Conservation (phyloP, 2,113 vertebrate species). For the Zosterops lateralis region DNA sequence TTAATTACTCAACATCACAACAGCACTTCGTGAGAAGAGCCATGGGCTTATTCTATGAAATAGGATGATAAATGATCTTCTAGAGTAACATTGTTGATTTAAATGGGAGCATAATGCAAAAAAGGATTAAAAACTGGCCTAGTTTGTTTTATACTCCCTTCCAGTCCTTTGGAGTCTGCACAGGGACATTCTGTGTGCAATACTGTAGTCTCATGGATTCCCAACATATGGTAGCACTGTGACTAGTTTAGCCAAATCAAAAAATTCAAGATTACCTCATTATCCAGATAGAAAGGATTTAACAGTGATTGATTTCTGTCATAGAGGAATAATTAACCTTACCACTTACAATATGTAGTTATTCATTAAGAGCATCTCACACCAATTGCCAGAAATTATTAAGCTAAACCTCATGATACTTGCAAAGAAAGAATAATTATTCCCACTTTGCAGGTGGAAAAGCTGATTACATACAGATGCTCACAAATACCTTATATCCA, state of each 20-base stretch:
- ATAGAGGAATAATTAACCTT: slow-evolving; percentile 46
- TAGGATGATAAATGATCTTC: background rate
- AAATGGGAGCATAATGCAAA: background rate
- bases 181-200: background rate
- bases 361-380: slow-evolving; percentile 37
- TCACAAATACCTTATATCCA: background rate
- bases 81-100: background rate
- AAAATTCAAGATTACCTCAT: slow-evolving; percentile 19
- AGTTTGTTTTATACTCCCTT: background rate
- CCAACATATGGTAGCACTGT: background rate
- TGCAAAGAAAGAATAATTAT: slow-evolving; percentile 25
- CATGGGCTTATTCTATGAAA: background rate
- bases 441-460: background rate
- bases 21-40: background rate
- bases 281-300: slow-evolving; percentile 23
- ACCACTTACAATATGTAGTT: slow-evolving; percentile 28
- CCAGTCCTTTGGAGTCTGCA: background rate
- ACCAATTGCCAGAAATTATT: slow-evolving; percentile 34
- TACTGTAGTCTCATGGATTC: background rate
- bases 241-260: slow-evolving; percentile 19
- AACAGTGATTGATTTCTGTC: slow-evolving; percentile 49
- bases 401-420: slow-evolving; percentile 28
- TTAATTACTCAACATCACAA: background rate
- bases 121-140: background rate
- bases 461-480: background rate